Evolutionary conservation across 2,888 invertebrate species (phyloP), one percentile per base, ranked within the genome.

Genomic region (Phyllotreta striolata): DNA sequence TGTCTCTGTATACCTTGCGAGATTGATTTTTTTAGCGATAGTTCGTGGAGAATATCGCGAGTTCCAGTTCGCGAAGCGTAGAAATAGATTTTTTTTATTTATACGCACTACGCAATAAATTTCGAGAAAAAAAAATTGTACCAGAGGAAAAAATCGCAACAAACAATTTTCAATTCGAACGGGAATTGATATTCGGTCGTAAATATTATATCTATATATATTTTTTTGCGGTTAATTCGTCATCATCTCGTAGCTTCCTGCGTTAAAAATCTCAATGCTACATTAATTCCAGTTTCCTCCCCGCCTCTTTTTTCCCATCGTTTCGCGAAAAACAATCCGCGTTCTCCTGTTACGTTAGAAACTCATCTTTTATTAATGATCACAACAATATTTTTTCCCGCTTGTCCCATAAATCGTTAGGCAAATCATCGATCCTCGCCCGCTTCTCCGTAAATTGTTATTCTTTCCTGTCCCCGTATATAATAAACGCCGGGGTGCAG

Each of bases 371-470:
- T 66, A 70, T 68, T 60, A 55, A 70, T 66, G 61, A 62, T 55
- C 37, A 49, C 52, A 61, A 61, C 49, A 63, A 66, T 63, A 63
- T 66, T 67, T 68, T 67, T 67, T 66, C 55, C 56, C 54, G 59
- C 54, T 49, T 51, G 63, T 63, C 68, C 64, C 63, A 69, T 70
- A 69, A 69, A 70, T 69, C 63, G 67, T 64, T 64, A 68, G 69
- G 67, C 62, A 71, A 71, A 71, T 67, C 70, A 70, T 66, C 68
- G 62, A 57, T 62, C 62, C 68, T 65, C 65, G 68, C 66, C 64
- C 66, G 68, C 66, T 64, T 66, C 67, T 67, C 55, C 55, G 62
- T 67, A 73, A 73, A 73, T 72, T 74, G 73, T 74, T 74, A 73
- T 73, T 73, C 72, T 74, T 72, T 73, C 72, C 72, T 71, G 73